These are phyloP conservation scores for Mus caroli DNA, from an alignment of 2,797 vertebrate species.

Conservation along the genomic window DNA sequence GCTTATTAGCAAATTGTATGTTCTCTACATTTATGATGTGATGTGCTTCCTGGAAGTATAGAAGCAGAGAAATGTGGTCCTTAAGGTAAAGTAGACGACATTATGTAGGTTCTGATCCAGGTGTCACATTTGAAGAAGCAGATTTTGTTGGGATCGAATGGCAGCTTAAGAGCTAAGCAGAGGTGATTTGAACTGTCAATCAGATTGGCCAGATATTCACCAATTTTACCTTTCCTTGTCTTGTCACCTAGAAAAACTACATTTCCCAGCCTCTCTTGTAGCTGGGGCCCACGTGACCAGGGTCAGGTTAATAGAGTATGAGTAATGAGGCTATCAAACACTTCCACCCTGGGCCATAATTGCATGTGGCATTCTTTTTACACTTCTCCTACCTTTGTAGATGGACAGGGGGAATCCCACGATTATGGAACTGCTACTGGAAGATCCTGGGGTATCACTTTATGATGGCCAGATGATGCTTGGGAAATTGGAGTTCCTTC, in stretches of 20 bases:
- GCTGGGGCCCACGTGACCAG: neutral
- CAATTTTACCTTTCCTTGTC: neutral
- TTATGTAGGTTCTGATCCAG: neutral
- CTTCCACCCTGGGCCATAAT: neutral
- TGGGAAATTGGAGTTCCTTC: neutral
- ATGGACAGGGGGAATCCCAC: neutral
- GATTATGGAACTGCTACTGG: neutral
- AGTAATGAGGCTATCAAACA: neutral
- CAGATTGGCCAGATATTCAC: neutral
- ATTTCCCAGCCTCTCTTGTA: constrained; percentile 19
- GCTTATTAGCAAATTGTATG: neutral
- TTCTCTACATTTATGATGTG: neutral
- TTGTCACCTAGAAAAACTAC: constrained; percentile 24
- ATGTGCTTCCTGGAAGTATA: neutral
- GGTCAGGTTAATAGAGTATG: constrained; percentile 29
- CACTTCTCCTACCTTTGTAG: neutral
- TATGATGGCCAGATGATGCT: neutral
- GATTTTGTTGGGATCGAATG: constrained; percentile 2
- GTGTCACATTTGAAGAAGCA: neutral
- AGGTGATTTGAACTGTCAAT: neutral
- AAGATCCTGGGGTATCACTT: neutral
- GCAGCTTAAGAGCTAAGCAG: neutral
- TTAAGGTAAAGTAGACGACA: neutral
- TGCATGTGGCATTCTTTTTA: neutral
- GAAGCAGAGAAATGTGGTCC: neutral